phyloP scores from a whole-genome alignment of 92 coral and sea anemone genomes.

The Montipora capitata region DNA sequence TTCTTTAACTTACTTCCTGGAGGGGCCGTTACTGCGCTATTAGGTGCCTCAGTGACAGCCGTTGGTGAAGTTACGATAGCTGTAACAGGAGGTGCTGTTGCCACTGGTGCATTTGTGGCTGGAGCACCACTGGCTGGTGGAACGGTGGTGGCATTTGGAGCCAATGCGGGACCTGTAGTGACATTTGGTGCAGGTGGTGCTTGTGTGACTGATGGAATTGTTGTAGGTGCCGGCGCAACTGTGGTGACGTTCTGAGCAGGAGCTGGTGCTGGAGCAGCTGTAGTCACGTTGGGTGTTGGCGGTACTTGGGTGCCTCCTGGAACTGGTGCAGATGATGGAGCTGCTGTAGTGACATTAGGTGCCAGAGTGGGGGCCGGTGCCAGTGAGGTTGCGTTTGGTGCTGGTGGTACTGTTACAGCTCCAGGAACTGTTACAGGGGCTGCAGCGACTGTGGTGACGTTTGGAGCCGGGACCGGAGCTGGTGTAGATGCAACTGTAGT shows the following conservation, averaged over 20 bases:
- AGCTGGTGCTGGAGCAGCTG: background rate
- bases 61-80: background rate
- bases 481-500: background rate
- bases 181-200: background rate
- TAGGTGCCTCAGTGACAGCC: background rate
- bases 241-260: background rate
- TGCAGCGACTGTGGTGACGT: background rate
- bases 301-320: background rate
- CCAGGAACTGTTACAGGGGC: conserved; percentile 1
- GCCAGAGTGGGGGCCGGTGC: conserved; percentile 4
- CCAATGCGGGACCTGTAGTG: background rate
- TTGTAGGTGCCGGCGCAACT: background rate
- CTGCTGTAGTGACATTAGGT: background rate
- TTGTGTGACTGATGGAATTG: background rate
- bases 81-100: background rate
- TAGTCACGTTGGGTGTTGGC: background rate
- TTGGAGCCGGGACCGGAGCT: background rate
- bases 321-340: conserved; percentile 1
- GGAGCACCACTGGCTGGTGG: background rate
- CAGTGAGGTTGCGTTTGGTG: background rate
- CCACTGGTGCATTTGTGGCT: background rate
- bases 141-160: background rate
- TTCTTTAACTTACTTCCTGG: no score
- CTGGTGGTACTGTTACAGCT: conserved; percentile 6
- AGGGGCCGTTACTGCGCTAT: background rate